These are phyloP conservation scores for Leptinotarsa peninsularis DNA, from an alignment of 2,888 invertebrate genomes.

Conservation along the genomic window DNA sequence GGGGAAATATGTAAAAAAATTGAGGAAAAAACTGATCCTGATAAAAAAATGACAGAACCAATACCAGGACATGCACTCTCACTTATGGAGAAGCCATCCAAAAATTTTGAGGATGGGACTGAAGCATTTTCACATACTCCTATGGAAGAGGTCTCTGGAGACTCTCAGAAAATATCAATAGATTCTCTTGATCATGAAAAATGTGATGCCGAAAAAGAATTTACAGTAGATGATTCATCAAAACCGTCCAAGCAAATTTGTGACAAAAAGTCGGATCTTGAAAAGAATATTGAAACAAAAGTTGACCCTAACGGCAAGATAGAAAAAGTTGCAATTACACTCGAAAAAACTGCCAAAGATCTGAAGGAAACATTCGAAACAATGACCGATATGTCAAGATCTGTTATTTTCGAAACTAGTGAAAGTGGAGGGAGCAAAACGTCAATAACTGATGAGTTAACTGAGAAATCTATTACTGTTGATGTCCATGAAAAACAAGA, in stretches of 20 bases:
- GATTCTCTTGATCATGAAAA: not conserved
- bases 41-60: no score
- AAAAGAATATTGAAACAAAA: not conserved
- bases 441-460: not conserved
- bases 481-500: not conserved
- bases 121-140: no score
- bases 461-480: constrained; percentile 8
- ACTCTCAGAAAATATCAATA: not conserved
- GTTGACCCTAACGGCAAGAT: not conserved
- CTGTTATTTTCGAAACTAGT: constrained; percentile 22
- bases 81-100: no score
- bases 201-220: not conserved
- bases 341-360: constrained; percentile 31
- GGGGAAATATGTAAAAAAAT: not conserved
- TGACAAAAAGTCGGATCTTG: not conserved
- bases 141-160: no score
- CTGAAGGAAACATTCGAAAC: constrained; percentile 31
- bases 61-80: no score
- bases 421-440: constrained; percentile 19
- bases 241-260: not conserved
- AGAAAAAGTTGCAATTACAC: constrained; percentile 13
- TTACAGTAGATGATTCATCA: not conserved
- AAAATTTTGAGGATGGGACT: no score
- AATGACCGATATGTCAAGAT: constrained; percentile 30
- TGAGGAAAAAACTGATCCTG: no score